These are phyloP conservation scores for Catostomus latipinnis DNA, from an alignment of 2,797 vertebrate genomes.

Conservation along the genomic window DNA sequence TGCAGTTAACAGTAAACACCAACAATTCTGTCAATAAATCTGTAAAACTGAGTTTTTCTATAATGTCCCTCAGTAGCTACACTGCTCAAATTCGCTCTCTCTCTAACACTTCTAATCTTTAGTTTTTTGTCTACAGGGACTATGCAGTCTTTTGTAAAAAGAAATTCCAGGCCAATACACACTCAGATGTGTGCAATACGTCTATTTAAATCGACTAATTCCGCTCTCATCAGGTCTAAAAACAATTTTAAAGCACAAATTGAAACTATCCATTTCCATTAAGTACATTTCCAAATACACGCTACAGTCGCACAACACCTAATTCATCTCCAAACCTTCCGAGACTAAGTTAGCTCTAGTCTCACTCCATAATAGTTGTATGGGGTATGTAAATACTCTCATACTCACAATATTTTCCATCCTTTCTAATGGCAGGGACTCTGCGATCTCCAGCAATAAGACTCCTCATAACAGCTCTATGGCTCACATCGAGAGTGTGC, in stretches of 20 bases:
- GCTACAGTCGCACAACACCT: not conserved
- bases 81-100: not conserved
- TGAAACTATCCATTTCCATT: no score
- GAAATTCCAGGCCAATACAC: not conserved
- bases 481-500: constrained; percentile 95
- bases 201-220: not conserved
- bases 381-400: not conserved
- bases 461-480: constrained; percentile 98
- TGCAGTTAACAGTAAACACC: no score
- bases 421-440: constrained; percentile 81
- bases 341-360: not conserved
- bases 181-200: not conserved
- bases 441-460: constrained; percentile 97
- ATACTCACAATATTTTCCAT: not conserved
- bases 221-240: no score
- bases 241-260: no score
- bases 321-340: not conserved
- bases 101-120: not conserved
- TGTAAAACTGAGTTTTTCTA: not conserved
- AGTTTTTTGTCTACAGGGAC: not conserved
- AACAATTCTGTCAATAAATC: no score
- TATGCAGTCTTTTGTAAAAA: not conserved
- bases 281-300: no score
- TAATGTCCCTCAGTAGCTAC: not conserved
- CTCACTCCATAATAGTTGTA: no score